Base-by-base conservation (phyloP, 2,888 invertebrate species). In the Lasioglossum morio region DNA sequence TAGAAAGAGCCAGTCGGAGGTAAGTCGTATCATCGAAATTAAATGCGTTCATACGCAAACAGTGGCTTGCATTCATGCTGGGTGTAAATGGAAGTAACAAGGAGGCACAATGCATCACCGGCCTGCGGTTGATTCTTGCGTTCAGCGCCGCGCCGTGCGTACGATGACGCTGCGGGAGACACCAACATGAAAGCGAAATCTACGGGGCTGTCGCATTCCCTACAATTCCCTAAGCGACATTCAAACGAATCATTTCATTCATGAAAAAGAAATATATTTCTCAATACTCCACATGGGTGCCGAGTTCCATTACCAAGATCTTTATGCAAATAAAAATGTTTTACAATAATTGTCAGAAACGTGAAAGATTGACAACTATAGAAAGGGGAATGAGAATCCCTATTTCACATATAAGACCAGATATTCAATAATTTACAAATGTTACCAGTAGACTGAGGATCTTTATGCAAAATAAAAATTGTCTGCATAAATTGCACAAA, bases 31-130 rank as follows among this genome's bases (percentile, higher is more conserved):
- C 79, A 81, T 77, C 87, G 82, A 84, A 89, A 88, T 90, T 82
- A 91, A 90, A 91, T 70, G 79, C 77, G 83, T 63, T 81, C 86
- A 46, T 79, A 78, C 83, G 72, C 72, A 87, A 86, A 88, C 88
- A 78, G 90, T 87, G 86, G 86, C 88, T 83, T 30, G 87, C 81
- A 73, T 77, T 87, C 89, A 84, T 74, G 89, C 87, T 88, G 90
- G 82, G 86, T 90, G 87, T 85, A 91, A 88, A 86, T 84, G 86
- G 79, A 87, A 82, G 84, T 85, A 88, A 89, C 83, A 82, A 80
- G 85, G 80, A 75, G 83, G 75, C 82, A 88, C 83, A 83, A 86
- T 87, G 86, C 87, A 86, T 89, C 87, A 91, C 70, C 85, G 82
- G 82, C 75, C 81, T 75, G 81, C 76, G 82, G 80, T 79, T 85